Evolutionary conservation across 2,113 vertebrate genomes (phyloP).

Genomic region (Puffinus mauretanicus): DNA sequence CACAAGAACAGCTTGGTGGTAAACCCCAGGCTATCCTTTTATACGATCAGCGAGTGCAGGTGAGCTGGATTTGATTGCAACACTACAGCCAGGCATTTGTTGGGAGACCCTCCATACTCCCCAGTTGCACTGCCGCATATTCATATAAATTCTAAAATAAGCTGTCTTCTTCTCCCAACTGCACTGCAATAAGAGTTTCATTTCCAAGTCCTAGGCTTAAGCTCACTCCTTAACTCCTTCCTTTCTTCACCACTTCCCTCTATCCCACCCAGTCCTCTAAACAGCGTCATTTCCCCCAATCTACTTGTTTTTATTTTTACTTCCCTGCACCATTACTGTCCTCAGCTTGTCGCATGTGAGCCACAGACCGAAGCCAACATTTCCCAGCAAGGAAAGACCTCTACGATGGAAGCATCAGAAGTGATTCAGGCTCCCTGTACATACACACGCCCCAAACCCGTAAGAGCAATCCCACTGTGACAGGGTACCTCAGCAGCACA

Average conservation of each 20-base stretch:
- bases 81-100: neutral
- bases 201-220: neutral
- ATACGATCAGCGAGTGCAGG: neutral
- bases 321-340: neutral
- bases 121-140: neutral
- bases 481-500: rapidly evolving
- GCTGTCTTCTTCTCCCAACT: neutral
- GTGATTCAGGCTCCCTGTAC: neutral
- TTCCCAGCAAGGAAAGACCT: neutral
- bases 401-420: neutral
- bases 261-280: neutral
- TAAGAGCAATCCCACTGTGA: neutral
- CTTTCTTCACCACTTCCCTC: neutral
- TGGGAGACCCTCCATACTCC: neutral
- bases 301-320: neutral
- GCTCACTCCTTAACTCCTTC: neutral
- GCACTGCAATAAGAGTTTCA: neutral
- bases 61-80: neutral
- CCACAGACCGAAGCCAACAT: neutral
- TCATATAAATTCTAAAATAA: neutral
- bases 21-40: neutral
- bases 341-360: neutral
- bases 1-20: neutral
- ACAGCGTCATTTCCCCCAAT: neutral
- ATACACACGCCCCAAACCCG: neutral